phyloP scores from a whole-genome alignment of 2,797 vertebrate species.

The Poecile montanus region DNA sequence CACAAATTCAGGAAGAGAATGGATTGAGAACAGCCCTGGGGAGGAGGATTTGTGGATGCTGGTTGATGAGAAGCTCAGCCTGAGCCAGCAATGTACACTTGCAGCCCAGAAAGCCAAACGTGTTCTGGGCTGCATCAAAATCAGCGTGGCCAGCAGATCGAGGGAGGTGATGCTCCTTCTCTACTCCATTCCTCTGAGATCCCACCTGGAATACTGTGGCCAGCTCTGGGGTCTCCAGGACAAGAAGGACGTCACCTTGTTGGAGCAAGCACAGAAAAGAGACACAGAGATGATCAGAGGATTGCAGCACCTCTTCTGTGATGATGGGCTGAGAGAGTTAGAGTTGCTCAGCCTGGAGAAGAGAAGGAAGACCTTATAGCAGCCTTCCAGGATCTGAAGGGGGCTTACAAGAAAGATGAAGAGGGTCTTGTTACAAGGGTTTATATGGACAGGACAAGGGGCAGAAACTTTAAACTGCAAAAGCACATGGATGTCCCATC shows the following conservation, averaged over 20 bases:
- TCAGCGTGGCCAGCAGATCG: background rate
- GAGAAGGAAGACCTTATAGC: background rate
- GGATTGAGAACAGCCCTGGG: background rate
- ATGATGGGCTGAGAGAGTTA: background rate
- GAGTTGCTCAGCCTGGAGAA: background rate
- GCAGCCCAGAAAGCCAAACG: background rate
- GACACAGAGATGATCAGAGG: background rate
- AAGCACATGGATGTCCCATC: background rate
- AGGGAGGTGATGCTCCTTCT: background rate
- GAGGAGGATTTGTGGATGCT: background rate
- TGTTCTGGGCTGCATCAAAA: background rate
- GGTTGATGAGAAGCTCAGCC: background rate
- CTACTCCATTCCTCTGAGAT: background rate
- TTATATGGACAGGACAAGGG: background rate
- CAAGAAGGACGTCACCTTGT: accelerated
- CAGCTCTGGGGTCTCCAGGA: background rate
- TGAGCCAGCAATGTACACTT: background rate
- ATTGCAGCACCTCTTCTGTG: background rate
- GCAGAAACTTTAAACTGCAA: background rate
- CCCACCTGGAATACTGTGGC: background rate
- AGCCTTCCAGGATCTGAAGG: background rate
- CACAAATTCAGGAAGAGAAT: background rate
- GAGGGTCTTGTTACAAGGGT: background rate
- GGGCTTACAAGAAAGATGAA: background rate
- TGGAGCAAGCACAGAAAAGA: background rate